These are phyloP conservation scores for Tethea ocularis DNA, from an alignment of 2,888 invertebrate species.

Conservation along the genomic window DNA sequence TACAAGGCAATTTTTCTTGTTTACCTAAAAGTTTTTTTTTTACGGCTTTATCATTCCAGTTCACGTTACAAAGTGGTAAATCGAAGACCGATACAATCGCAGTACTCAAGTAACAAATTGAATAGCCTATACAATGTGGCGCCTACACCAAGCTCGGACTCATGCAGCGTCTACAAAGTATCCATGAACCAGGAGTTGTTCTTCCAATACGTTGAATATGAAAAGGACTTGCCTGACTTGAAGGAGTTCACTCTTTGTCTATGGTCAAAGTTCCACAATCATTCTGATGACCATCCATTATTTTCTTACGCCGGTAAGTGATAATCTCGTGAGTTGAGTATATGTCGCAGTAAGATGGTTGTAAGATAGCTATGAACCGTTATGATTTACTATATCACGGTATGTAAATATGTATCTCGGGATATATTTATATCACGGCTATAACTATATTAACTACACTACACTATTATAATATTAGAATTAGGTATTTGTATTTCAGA, in stretches of 20 bases:
- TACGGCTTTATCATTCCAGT: constrained; percentile 36
- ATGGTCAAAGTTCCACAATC: constrained; percentile 93
- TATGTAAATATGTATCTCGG: too few relatives aligned
- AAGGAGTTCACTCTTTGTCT: constrained; percentile 93
- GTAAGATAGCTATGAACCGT: too few relatives aligned
- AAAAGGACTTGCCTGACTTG: constrained; percentile 87
- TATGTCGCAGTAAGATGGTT: too few relatives aligned
- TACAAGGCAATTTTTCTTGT: too few relatives aligned
- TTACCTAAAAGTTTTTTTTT: too few relatives aligned
- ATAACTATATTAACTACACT: too few relatives aligned
- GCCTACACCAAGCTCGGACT: constrained; percentile 65
- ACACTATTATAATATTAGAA: too few relatives aligned
- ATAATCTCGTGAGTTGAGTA: background rate
- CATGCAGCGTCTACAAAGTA: constrained; percentile 88
- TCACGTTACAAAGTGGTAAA: constrained; percentile 66
- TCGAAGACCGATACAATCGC: constrained; percentile 48
- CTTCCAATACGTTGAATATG: constrained; percentile 90
- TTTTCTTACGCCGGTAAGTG: constrained; percentile 91
- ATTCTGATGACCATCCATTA: constrained; percentile 91
- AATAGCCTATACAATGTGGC: constrained; percentile 35
- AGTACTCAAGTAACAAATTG: constrained; percentile 52
- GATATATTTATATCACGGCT: too few relatives aligned
- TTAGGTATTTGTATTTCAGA: too few relatives aligned
- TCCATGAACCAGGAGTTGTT: constrained; percentile 87
- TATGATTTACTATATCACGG: too few relatives aligned